Conservation (phyloP, 30 jellyfish, hydroid and myxozoan genomes). For the Aurelia aurita complex sp. Pacific region DNA sequence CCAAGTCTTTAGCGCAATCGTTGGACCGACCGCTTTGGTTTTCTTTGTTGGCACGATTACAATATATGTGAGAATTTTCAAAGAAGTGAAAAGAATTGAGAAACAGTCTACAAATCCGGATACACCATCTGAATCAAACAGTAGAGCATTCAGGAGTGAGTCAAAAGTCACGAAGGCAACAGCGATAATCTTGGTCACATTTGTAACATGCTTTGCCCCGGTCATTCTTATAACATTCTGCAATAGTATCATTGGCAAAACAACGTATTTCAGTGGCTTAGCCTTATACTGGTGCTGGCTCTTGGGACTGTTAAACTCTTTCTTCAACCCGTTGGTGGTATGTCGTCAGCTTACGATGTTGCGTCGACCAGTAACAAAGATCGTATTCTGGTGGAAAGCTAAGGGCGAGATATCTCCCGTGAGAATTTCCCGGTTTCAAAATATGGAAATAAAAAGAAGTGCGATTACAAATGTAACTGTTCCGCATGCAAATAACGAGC, state of each 20-base stretch:
- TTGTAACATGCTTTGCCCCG: conserved; percentile 2
- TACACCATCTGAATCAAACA: not conserved
- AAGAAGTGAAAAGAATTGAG: conserved; percentile 2
- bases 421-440: too few relatives aligned
- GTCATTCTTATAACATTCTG: not conserved
- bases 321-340: not conserved
- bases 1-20: not conserved
- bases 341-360: not conserved
- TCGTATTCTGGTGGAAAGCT: not conserved
- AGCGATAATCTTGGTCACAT: not conserved
- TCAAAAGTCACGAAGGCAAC: not conserved
- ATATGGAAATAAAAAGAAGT: too few relatives aligned
- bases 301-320: not conserved
- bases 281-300: not conserved
- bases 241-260: not conserved
- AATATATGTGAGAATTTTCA: not conserved
- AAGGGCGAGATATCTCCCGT: not conserved
- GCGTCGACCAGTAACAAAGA: not conserved
- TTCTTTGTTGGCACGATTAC: not conserved
- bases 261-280: not conserved
- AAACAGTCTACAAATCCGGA: not conserved
- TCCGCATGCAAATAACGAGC: too few relatives aligned
- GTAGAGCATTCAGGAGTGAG: not conserved
- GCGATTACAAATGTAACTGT: too few relatives aligned
- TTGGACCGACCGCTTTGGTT: not conserved